These are phyloP conservation scores for Saguinus imperator DNA, from an alignment of 2,113 vertebrate genomes.

Conservation along the genomic window DNA sequence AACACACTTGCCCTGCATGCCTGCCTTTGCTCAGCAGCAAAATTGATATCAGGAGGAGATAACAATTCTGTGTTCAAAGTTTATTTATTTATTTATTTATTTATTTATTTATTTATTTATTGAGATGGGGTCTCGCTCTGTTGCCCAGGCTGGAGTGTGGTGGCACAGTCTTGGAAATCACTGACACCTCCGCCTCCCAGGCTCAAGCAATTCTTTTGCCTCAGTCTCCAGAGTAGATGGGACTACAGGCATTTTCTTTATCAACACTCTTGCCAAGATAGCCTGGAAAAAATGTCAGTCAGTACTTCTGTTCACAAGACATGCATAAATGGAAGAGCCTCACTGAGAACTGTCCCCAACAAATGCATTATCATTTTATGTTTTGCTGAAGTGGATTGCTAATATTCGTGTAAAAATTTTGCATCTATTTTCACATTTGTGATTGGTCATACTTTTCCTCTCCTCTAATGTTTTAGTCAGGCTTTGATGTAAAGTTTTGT, in stretches of 20 bases:
- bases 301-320: neutral
- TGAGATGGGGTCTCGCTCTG: no score
- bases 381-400: neutral
- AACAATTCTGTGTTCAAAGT: neutral
- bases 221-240: no score
- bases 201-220: no score
- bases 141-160: no score
- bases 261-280: neutral
- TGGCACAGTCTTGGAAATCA: no score
- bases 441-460: neutral
- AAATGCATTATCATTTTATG: neutral
- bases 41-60: neutral
- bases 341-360: neutral
- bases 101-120: no score
- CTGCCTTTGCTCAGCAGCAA: neutral
- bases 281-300: neutral
- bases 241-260: neutral
- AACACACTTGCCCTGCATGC: neutral
- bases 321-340: neutral
- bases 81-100: neutral
- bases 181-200: no score
- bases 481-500: neutral
- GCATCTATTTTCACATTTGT: neutral
- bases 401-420: neutral
- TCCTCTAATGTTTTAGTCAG: neutral